phyloP scores from a whole-genome alignment of 2,888 invertebrate species.

The Asteroscopus sphinx region DNA sequence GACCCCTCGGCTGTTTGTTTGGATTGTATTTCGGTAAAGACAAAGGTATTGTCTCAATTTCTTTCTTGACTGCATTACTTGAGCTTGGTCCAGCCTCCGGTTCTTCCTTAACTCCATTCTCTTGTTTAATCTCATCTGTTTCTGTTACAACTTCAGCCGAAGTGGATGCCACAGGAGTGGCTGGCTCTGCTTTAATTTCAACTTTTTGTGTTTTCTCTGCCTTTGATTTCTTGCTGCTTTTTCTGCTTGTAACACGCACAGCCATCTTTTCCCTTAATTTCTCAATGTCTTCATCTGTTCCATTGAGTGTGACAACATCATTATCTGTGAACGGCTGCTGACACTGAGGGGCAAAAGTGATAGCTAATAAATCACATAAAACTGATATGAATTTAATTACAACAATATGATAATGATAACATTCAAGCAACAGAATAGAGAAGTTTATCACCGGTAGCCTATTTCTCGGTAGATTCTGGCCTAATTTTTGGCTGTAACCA shows the following conservation, averaged over 20 bases:
- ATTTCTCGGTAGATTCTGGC: constrained; percentile 3
- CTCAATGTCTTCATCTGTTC: constrained; percentile 94
- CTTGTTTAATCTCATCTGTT: constrained; percentile 61
- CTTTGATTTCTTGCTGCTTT: constrained; percentile 91
- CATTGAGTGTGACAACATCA: constrained; percentile 97
- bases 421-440: constrained; percentile 8
- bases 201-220: constrained; percentile 67
- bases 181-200: constrained; percentile 68
- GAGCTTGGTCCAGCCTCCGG: constrained; percentile 72
- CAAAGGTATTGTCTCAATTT: constrained; percentile 84
- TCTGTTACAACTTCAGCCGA: constrained; percentile 35
- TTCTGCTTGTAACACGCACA: constrained; percentile 91
- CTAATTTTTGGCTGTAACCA: neutral
- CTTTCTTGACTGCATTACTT: constrained; percentile 76
- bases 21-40: constrained; percentile 84
- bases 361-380: constrained; percentile 24
- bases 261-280: constrained; percentile 91
- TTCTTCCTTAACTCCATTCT: constrained; percentile 79
- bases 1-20: constrained; percentile 80
- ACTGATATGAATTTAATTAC: constrained; percentile 14
- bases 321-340: constrained; percentile 93
- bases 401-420: constrained; percentile 9
- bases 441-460: constrained; percentile 20
- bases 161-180: constrained; percentile 59
- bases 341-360: constrained; percentile 89